Conservation (phyloP, 2,797 vertebrate species). For the Diceros bicornis region DNA sequence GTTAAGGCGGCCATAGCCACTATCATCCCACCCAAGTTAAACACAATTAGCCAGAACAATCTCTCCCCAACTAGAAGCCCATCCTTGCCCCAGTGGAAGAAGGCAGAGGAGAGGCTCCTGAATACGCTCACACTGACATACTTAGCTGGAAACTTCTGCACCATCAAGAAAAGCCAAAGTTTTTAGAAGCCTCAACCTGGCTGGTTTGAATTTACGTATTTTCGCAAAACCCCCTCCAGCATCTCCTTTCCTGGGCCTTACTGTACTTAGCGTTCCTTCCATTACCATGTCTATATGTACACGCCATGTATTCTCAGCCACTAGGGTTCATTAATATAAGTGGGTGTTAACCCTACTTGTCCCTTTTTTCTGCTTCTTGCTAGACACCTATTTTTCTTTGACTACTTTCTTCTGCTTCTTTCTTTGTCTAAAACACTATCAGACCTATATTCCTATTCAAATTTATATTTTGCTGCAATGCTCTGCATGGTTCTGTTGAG, state of each 20-base stretch:
- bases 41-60: neutral
- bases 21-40: neutral
- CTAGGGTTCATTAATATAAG: neutral
- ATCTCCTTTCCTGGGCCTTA: neutral
- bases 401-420: neutral
- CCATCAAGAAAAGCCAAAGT: neutral
- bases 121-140: neutral
- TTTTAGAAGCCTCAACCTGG: neutral
- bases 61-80: neutral
- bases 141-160: neutral
- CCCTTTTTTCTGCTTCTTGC: neutral
- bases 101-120: neutral
- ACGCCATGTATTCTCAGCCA: neutral
- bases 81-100: neutral
- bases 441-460: neutral
- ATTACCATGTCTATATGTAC: neutral
- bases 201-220: constrained; percentile 18
- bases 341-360: neutral
- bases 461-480: neutral
- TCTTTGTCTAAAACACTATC: neutral
- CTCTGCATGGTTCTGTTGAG: neutral
- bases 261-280: neutral
- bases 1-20: neutral
- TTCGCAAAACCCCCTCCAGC: neutral
- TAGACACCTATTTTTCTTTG: neutral